Evolutionary conservation across 1,140 invertebrate species (phyloP), one percentile per base, ranked within the genome.

Genomic region (Anastrepha obliqua): DNA sequence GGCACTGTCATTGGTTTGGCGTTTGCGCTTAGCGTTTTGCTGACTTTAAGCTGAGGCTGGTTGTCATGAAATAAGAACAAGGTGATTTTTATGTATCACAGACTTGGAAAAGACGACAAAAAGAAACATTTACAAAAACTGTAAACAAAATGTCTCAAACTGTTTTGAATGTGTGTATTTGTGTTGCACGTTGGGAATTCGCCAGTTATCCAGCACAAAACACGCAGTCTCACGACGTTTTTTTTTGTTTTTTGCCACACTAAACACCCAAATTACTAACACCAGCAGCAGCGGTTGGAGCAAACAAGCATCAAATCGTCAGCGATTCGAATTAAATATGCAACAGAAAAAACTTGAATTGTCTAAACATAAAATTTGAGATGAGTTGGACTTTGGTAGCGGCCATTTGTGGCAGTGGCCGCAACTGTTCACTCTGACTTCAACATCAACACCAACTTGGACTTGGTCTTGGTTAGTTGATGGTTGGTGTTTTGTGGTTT

Each of bases 11-110:
- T 81, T 81, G 74, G 47, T 81, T 47, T 15, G 20, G 47, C 74
- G 55, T 29, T 29, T 29, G 47, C n/a, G 74, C 74, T 55, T 17
- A 55, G 20, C 47, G 17, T 55, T 58, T 51, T 17, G n/a, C 17
- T 81, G 17, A 55, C 44, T 81, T 81, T 81, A 81, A 74, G 70
- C 9, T n/a, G 42, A 3, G 15, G 29, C 70, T 51, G 74, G 55
- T 55, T 81, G 74, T 81, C 74, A 81, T 29, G 74, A 81, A 81
- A 81, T 81, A 81, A 81, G 74, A 81, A 81, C 74, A 81, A 81
- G 74, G 74, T 81, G 74, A 81, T n/a, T 44, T 55, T 81, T 81
- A 81, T 81, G 51, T 55, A 81, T 8, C 47, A 47, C 44, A 13
- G 44, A 4, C 20, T 55, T 2, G 44, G 0, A 4, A 11, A 62